These are phyloP conservation scores for Dryomyza anilis DNA, from an alignment of 2,888 invertebrate genomes.

Conservation along the genomic window DNA sequence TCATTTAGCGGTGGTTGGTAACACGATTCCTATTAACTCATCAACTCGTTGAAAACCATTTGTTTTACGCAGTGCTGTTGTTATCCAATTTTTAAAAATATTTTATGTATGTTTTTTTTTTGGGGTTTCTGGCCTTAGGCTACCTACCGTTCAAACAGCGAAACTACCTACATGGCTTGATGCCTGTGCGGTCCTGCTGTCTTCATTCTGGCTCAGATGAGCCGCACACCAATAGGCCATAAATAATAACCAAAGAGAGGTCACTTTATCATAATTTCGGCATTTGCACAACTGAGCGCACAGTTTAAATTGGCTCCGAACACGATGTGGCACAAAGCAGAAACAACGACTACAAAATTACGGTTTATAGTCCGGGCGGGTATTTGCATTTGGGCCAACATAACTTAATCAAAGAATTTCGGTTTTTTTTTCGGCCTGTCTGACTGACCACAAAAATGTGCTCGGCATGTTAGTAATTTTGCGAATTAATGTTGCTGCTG, in stretches of 20 bases:
- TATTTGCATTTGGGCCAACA: slow-evolving; percentile 7
- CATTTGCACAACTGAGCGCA: background rate
- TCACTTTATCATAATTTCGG: slow-evolving; percentile 37
- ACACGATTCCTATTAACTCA: slow-evolving; percentile 60
- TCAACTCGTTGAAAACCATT: slow-evolving; percentile 44
- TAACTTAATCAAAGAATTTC: slow-evolving; percentile 19
- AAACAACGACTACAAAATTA: slow-evolving; percentile 2
- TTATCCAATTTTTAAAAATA: background rate
- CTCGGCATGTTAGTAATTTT: slow-evolving; percentile 54
- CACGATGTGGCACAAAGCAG: background rate
- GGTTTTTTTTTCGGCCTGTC: background rate
- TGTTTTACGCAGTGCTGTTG: background rate
- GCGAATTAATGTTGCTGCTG: slow-evolving; percentile 53
- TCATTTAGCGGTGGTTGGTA: slow-evolving; percentile 38
- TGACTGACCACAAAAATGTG: slow-evolving; percentile 48
- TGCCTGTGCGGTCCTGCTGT: slow-evolving; percentile 45
- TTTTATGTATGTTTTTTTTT: background rate
- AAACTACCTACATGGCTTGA: slow-evolving; percentile 25
- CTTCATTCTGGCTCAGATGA: slow-evolving; percentile 16
- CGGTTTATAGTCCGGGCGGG: background rate
- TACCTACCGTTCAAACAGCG: background rate
- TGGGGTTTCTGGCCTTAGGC: background rate
- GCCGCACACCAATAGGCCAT: slow-evolving; percentile 56
- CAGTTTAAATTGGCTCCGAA: background rate
- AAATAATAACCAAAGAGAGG: slow-evolving; percentile 58